These are phyloP conservation scores for Lydus trimaculatus DNA, from an alignment of 2,888 invertebrate species.

Conservation along the genomic window DNA sequence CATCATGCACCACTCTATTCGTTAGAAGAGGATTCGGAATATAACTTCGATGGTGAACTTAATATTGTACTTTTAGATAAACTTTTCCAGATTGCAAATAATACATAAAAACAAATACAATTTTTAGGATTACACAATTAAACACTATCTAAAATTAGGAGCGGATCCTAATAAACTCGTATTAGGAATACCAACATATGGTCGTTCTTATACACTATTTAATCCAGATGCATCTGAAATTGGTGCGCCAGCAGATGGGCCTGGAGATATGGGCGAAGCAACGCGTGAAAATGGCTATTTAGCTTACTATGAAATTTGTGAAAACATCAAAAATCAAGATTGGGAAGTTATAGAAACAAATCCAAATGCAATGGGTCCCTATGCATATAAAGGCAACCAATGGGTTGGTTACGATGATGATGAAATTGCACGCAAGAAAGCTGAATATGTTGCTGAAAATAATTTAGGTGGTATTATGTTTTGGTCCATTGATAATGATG, in stretches of 20 bases:
- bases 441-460: conserved; percentile 84
- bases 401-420: conserved; percentile 96
- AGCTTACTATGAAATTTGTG: conserved; percentile 95
- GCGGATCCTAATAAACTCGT: conserved; percentile 82
- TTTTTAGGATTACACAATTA: conserved; percentile 83
- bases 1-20: conserved; percentile 89
- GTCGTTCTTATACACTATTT: conserved; percentile 87
- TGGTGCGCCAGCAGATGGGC: conserved; percentile 90
- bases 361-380: conserved; percentile 86
- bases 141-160: conserved; percentile 80
- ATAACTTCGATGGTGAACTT: conserved; percentile 85
- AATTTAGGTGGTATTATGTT: conserved; percentile 91
- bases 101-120: neutral
- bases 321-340: conserved; percentile 75
- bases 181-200: conserved; percentile 88
- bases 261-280: conserved; percentile 89
- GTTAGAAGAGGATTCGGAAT: conserved; percentile 82
- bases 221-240: conserved; percentile 85
- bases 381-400: conserved; percentile 85
- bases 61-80: conserved; percentile 77
- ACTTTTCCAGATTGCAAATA: neutral
- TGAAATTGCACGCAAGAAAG: conserved; percentile 81
- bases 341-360: conserved; percentile 88
- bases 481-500: conserved; percentile 94
- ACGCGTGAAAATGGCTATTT: conserved; percentile 92